Percentiles rank a stretch among this genome's conserved stretches.
These are phyloP conservation scores for Idaea aversata DNA, from an alignment of 2,888 invertebrate genomes.

Conservation along the genomic window DNA sequence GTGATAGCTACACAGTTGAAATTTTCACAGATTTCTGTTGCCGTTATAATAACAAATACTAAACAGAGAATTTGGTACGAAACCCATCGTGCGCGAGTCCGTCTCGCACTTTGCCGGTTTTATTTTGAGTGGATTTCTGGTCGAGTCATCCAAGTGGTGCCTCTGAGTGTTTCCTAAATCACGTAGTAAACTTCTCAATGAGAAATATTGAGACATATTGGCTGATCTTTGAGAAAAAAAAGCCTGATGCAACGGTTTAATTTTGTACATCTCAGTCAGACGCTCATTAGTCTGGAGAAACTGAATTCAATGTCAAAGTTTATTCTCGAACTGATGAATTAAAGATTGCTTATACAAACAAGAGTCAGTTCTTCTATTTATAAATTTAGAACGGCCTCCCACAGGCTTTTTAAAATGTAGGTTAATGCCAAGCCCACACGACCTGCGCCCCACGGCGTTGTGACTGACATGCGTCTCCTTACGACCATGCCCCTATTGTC, in stretches of 20 bases:
- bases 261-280: background rate
- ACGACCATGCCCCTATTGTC: slow-evolving; percentile 45
- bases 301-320: slow-evolving; percentile 28
- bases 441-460: slow-evolving; percentile 49
- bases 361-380: slow-evolving; percentile 57
- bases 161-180: no score
- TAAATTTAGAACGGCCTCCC: slow-evolving; percentile 74
- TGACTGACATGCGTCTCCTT: slow-evolving; percentile 58
- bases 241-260: no score
- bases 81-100: no score
- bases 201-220: no score
- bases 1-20: no score
- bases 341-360: slow-evolving; percentile 56
- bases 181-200: no score
- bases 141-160: no score
- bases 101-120: no score
- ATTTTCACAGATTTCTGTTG: no score
- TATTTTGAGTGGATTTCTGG: no score
- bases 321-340: slow-evolving; percentile 62
- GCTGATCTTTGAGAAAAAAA: background rate
- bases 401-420: slow-evolving; percentile 64
- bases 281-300: background rate
- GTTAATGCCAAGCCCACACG: slow-evolving; percentile 76
- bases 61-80: no score
- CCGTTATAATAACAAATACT: no score